A percentile compares a stretch with the other conserved stretches of the same genome.
Conservation (phyloP, 2,113 vertebrate genomes). For the Polypterus bichir region DNA sequence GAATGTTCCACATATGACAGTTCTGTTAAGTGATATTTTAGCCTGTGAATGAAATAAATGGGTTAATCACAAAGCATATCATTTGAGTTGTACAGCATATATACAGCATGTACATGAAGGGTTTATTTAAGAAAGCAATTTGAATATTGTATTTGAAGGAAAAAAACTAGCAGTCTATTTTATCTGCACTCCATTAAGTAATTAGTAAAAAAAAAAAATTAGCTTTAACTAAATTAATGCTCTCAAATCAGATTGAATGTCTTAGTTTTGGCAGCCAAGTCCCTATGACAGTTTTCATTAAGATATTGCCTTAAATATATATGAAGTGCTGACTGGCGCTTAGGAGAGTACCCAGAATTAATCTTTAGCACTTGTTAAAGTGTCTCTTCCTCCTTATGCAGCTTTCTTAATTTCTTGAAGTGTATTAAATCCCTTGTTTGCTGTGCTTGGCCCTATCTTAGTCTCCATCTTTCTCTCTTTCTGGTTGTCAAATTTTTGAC, state of each 20-base stretch:
- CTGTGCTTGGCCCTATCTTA: too few relatives aligned
- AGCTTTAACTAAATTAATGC: constrained; percentile 3
- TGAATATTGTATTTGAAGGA: too few relatives aligned
- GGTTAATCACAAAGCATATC: too few relatives aligned
- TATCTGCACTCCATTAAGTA: constrained; percentile 12
- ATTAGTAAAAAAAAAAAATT: constrained; percentile 17
- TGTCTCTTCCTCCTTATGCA: constrained; percentile 12
- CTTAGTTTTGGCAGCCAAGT: constrained; percentile 15
- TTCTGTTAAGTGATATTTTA: too few relatives aligned
- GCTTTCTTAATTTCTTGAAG: constrained; percentile 10
- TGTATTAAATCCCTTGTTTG: too few relatives aligned
- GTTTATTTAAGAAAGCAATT: too few relatives aligned
- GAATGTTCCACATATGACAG: too few relatives aligned
- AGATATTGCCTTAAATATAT: constrained; percentile 24
- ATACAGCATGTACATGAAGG: too few relatives aligned
- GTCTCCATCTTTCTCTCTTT: too few relatives aligned
- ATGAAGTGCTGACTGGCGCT: constrained; percentile 24
- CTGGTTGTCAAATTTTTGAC: too few relatives aligned
- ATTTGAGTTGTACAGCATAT: too few relatives aligned
- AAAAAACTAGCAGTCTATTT: constrained; percentile 8
- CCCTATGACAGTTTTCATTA: constrained; percentile 27
- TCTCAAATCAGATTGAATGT: constrained; percentile 6
- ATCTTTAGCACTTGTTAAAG: constrained; percentile 28
- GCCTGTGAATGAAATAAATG: too few relatives aligned
- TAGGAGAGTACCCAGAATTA: constrained; percentile 19